A percentile compares a stretch with the other conserved stretches of the same genome.
phyloP scores from a whole-genome alignment of 2,888 invertebrate genomes.

The Heliconius hortense region DNA sequence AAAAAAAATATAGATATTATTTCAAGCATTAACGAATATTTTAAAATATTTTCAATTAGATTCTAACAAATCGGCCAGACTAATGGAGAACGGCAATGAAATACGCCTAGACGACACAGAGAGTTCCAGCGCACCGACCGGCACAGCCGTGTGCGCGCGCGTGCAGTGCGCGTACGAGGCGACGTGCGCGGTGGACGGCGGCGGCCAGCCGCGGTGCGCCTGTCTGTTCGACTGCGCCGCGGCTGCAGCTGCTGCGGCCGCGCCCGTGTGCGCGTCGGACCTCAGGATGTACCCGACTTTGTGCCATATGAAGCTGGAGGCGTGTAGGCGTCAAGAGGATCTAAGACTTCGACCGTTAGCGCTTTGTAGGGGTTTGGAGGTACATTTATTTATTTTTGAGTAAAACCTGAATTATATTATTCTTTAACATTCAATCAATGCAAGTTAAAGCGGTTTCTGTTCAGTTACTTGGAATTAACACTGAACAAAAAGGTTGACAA shows the following conservation, averaged over 20 bases:
- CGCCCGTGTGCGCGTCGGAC: constrained; percentile 92
- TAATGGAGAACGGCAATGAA: constrained; percentile 64
- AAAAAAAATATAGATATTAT: too few species aligned
- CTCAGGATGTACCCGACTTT: constrained; percentile 88
- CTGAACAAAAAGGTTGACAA: too few species aligned
- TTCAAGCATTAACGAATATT: too few species aligned
- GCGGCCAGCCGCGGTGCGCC: constrained; percentile 84
- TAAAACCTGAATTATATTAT: too few species aligned
- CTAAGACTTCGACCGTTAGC: constrained; percentile 88
- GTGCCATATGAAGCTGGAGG: constrained; percentile 92
- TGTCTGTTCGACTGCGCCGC: constrained; percentile 90
- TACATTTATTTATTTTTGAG: constrained; percentile 49
- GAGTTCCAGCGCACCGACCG: constrained; percentile 61
- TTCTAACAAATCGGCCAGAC: constrained; percentile 59
- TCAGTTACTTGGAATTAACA: too few species aligned
- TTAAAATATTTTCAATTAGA: constrained; percentile 47
- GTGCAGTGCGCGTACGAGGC: constrained; percentile 93
- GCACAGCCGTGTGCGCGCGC: constrained; percentile 88
- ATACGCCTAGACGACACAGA: constrained; percentile 65
- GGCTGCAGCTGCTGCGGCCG: constrained; percentile 66
- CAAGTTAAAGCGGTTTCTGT: too few species aligned
- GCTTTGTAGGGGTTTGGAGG: constrained; percentile 90
- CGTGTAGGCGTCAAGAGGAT: constrained; percentile 91
- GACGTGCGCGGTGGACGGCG: constrained; percentile 89
- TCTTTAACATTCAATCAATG: too few species aligned